Evolutionary conservation across 2,113 vertebrate species (phyloP).

Genomic region (Zosterops borbonicus): DNA sequence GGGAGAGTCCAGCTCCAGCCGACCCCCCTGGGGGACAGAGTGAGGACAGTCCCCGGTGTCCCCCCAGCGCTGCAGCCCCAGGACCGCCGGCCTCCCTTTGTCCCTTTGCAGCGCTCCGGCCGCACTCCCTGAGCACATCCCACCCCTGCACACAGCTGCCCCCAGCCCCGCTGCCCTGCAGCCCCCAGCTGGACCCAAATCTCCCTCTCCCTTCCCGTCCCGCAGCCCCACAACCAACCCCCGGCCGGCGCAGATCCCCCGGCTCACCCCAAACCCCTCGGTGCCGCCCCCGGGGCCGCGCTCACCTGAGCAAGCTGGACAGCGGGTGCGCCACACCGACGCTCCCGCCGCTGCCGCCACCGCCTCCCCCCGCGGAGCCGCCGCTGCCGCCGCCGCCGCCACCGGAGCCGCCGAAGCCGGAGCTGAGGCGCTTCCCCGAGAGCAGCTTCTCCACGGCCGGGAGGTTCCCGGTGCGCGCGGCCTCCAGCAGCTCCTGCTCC

Average conservation of each 20-base stretch:
- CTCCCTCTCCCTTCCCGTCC: neutral
- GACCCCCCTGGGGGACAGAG: neutral
- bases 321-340: conserved; percentile 79
- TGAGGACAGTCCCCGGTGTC: neutral
- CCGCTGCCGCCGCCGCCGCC: conserved; percentile 31
- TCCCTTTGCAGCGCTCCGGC: neutral
- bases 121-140: rapidly evolving
- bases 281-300: neutral
- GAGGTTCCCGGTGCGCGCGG: conserved; percentile 93
- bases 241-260: neutral
- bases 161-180: neutral
- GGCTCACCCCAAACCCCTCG: rapidly evolving
- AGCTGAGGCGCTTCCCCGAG: conserved; percentile 87
- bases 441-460: conserved; percentile 93
- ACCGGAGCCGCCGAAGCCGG: conserved; percentile 70
- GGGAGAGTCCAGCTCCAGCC: rapidly evolving
- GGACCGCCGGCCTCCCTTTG: neutral
- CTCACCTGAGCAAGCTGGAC: conserved; percentile 92
- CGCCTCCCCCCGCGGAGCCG: conserved; percentile 71
- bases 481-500: conserved; percentile 96
- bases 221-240: neutral
- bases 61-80: neutral
- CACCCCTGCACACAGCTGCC: neutral
- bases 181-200: neutral
- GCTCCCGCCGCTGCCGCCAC: conserved; percentile 62